These are phyloP conservation scores for Sarcophaga variegata DNA, from an alignment of 2,888 invertebrate species.

Conservation along the genomic window DNA sequence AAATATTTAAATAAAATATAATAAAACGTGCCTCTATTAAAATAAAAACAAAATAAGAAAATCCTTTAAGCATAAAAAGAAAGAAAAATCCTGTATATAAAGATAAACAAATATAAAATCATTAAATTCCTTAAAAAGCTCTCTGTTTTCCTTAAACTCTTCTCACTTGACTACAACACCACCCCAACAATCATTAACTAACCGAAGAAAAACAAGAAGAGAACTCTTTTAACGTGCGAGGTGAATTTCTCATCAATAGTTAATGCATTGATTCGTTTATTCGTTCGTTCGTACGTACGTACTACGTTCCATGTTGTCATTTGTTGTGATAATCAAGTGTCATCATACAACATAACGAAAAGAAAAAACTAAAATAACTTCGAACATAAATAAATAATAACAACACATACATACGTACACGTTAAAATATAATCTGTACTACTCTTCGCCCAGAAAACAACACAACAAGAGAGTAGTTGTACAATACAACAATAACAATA, in stretches of 20 bases:
- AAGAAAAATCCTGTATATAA: constrained; percentile 2
- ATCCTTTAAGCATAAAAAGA: constrained; percentile 3
- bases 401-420: background rate
- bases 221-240: constrained; percentile 3
- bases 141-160: background rate
- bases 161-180: background rate
- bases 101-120: constrained; percentile 11
- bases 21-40: constrained; percentile 63
- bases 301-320: constrained; percentile 4
- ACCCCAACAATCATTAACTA: background rate
- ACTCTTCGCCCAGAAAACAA: background rate
- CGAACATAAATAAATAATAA: background rate
- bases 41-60: constrained; percentile 32
- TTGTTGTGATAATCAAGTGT: constrained; percentile 41
- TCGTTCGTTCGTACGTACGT: background rate
- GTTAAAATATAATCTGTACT: background rate
- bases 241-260: constrained; percentile 12
- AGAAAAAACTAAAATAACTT: background rate
- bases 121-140: constrained; percentile 19
- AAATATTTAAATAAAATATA: constrained; percentile 27
- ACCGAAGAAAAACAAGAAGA: background rate
- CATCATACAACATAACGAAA: background rate
- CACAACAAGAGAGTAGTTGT: background rate
- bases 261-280: background rate
- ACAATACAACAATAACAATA: background rate